Base-by-base conservation (phyloP, 2,797 vertebrate genomes). In the Danio kyathit region DNA sequence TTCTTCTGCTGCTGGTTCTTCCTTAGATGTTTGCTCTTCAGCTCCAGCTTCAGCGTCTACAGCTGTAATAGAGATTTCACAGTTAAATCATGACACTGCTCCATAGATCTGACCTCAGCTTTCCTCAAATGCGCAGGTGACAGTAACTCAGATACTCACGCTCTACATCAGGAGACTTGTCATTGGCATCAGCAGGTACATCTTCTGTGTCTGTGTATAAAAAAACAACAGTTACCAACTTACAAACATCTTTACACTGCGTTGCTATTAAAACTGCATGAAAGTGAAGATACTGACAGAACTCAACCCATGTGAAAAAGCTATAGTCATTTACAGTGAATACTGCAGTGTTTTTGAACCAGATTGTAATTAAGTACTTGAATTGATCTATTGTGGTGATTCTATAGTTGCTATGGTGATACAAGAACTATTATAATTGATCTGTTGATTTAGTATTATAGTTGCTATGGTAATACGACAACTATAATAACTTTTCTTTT, bases 91-190 rank as follows among this genome's bases (percentile, higher is more conserved):
- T 14, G 40, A 21, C 19, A 69, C 13, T 14, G 6, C 19, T 6
- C 12, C 8, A 5, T n/a, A 44, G 17, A 48, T 48, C 7, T 16
- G 8, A 9, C 2, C 29, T 29, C 29, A 56, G 40, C 61, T 76
- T 29, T 48, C 40, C n/a, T 16, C 56, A 63, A 49, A 49, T 12
- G 1, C 44, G 17, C 57, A 51, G 56, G 8, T 60, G 66, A 71
- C 0, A 4, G 52, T 52, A 69, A 61, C 71, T n/a, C 77, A 61
- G 46, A 60, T 19, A 21, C 74, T 76, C 63, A 74, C 73, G 10
- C 4, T 14, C 46, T n/a, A 3, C 72, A 6, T 40, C 19, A 13
- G 56, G 14, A 11, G 21, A 52, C 49, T 49, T 29, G 2, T 44
- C 52, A 0, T 16, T 41, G 7, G 0, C 11, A 21, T 16, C 65